phyloP scores from a whole-genome alignment of 2,888 invertebrate genomes.

The Drosophila planitibia region DNA sequence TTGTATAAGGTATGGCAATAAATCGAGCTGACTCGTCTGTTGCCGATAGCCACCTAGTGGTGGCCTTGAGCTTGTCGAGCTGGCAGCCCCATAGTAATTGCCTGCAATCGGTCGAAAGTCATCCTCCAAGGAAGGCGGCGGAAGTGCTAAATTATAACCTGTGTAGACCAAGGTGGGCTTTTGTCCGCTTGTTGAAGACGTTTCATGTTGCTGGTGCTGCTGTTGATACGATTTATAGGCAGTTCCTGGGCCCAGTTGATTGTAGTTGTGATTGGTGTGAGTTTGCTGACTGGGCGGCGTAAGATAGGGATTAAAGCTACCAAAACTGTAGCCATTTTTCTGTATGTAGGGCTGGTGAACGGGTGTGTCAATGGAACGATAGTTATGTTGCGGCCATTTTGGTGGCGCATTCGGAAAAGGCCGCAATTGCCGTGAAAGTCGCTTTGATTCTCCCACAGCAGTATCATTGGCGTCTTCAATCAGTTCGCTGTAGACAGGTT shows the following conservation, averaged over 20 bases:
- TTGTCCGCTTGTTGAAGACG: conserved; percentile 12
- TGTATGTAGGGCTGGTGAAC: conserved; percentile 40
- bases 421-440: conserved; percentile 82
- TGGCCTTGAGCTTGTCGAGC: conserved; percentile 58
- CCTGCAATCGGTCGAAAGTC: conserved; percentile 80
- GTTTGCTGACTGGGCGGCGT: conserved; percentile 75
- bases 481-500: conserved; percentile 15
- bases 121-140: conserved; percentile 71
- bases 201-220: conserved; percentile 36
- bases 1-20: conserved; percentile 81
- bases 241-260: conserved; percentile 62
- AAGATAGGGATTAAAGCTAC: conserved; percentile 82
- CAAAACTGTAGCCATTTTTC: conserved; percentile 73
- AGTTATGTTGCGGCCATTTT: conserved; percentile 70
- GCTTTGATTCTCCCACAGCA: conserved; percentile 74
- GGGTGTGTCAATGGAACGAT: conserved; percentile 75
- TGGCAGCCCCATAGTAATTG: conserved; percentile 62
- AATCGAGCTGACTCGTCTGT: conserved; percentile 55
- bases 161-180: conserved; percentile 75
- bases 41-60: conserved; percentile 42
- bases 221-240: conserved; percentile 61
- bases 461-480: conserved; percentile 56
- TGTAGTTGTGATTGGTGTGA: conserved; percentile 60
- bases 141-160: conserved; percentile 77
- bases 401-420: conserved; percentile 54